Percentiles rank a stretch among this genome's conserved stretches.
Evolutionary conservation across 2,797 vertebrate species (phyloP).

Genomic region (Pterois miles): DNA sequence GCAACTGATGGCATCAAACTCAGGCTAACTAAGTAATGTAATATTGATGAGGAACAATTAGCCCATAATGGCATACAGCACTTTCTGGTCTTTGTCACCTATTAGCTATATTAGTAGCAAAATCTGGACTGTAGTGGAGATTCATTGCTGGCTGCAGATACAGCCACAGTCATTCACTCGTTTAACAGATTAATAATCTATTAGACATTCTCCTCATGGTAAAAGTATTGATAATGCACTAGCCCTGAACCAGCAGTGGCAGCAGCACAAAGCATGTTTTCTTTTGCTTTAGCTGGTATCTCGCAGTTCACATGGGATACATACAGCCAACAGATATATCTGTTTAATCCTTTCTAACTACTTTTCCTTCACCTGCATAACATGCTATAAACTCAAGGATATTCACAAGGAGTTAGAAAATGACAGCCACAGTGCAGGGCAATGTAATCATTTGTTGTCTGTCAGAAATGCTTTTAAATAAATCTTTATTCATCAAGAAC

Average conservation of each 20-base stretch:
- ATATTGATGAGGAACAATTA: constrained; percentile 71
- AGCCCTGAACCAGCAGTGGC: neutral
- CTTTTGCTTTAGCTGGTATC: neutral
- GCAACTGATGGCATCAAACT: constrained; percentile 59
- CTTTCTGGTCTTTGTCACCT: constrained; percentile 47
- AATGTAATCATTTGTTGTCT: neutral
- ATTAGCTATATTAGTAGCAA: constrained; percentile 45
- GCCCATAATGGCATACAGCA: constrained; percentile 48
- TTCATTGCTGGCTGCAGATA: neutral
- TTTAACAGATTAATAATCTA: constrained; percentile 1
- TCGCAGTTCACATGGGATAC: neutral
- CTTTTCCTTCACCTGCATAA: neutral
- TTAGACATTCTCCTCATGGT: neutral
- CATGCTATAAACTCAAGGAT: constrained; percentile 7
- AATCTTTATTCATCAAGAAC: constrained; percentile 7
- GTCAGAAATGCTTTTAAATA: constrained; percentile 4
- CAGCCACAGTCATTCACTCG: neutral
- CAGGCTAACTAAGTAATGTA: constrained; percentile 58
- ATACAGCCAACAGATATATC: neutral
- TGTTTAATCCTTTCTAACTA: neutral
- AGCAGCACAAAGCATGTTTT: neutral
- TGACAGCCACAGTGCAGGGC: neutral
- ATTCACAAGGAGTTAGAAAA: constrained; percentile 6
- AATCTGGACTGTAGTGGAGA: constrained; percentile 11
- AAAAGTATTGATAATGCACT: neutral